Evolutionary conservation across 2,888 invertebrate species (phyloP), one percentile per base, ranked within the genome.

Genomic region (Prosapia bicincta): DNA sequence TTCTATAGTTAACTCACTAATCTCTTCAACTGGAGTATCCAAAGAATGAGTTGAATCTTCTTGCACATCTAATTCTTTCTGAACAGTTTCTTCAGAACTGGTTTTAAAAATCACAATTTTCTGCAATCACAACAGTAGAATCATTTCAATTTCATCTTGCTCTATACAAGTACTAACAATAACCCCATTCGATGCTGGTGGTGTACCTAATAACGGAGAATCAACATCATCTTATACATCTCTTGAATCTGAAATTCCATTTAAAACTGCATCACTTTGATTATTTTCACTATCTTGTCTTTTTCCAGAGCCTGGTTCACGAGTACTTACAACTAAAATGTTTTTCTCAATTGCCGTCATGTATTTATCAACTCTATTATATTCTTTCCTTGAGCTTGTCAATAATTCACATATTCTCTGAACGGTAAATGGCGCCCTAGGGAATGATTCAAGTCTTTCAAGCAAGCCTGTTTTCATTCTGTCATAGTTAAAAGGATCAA

Each of bases 281-380:
- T 72, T 70, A 26, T 79, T 79, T 65, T 54, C 70, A 54, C 79
- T 78, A 23, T 72, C 72, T 30, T 78, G 67, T n/a, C 72, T 28
- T 67, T 75, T 78, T 23, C 32, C 83, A 80, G 1, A 83, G 80
- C 86, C 87, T 0, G 88, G 87, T 69, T 88, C 88, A 65, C 86
- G 84, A 1, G 87, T 88, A 2, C 88, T 88, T 10, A 96, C 96
- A 77, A 96, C 96, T 81, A 96, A 86, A 81, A 96, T 94, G 82
- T 95, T 96, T 85, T 99, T 99, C 85, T 99, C 99, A 77, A 99
- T 88, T 0, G 98, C 99, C 77, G 98, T 88, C 93, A 99, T 94
- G 84, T 94, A 99, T 85, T 99, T 99, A 84, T 98, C 99, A 78
- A 97, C 93, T 78, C 97, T 90, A 83, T 94, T 95, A 85, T 99